Evolutionary conservation across 2,797 vertebrate genomes (phyloP).

Genomic region (Stomatorhinus walkeri): DNA sequence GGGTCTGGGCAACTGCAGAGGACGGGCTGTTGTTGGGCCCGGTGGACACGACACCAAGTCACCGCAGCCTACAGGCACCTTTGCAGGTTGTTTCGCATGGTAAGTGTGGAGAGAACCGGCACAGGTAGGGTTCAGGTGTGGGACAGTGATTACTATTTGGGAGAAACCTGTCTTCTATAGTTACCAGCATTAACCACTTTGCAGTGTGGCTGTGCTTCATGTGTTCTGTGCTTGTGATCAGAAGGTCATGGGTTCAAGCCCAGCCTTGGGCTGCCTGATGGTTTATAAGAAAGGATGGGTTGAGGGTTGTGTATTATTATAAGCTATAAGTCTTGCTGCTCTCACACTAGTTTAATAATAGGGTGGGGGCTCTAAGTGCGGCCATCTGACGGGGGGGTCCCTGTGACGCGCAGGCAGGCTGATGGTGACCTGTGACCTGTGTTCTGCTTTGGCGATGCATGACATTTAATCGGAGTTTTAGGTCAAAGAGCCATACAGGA

Average conservation of each 20-base stretch:
- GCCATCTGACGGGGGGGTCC: not conserved
- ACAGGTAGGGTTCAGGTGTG: not conserved
- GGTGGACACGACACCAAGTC: slow-evolving; percentile 61
- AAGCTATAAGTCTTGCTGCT: too few relatives aligned
- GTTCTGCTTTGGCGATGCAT: not conserved
- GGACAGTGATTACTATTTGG: not conserved
- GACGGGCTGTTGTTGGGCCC: slow-evolving; percentile 62
- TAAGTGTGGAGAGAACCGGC: slow-evolving; percentile 45
- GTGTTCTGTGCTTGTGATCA: too few relatives aligned
- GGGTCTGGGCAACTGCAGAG: slow-evolving; percentile 57
- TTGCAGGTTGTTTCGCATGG: slow-evolving; percentile 64
- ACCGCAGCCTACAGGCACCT: slow-evolving; percentile 62
- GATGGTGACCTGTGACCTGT: not conserved
- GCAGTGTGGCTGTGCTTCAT: not conserved
- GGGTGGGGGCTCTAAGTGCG: too few relatives aligned
- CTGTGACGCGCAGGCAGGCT: not conserved
- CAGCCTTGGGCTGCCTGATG: too few relatives aligned
- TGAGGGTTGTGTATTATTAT: too few relatives aligned
- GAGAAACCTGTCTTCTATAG: not conserved
- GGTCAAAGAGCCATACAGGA: not conserved
- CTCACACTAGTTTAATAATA: too few relatives aligned
- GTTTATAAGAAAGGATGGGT: too few relatives aligned
- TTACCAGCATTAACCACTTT: not conserved
- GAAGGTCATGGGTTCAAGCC: too few relatives aligned
- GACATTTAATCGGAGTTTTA: not conserved